Base-by-base conservation (phyloP, 2,888 invertebrate species). In the Isoperla grammatica region DNA sequence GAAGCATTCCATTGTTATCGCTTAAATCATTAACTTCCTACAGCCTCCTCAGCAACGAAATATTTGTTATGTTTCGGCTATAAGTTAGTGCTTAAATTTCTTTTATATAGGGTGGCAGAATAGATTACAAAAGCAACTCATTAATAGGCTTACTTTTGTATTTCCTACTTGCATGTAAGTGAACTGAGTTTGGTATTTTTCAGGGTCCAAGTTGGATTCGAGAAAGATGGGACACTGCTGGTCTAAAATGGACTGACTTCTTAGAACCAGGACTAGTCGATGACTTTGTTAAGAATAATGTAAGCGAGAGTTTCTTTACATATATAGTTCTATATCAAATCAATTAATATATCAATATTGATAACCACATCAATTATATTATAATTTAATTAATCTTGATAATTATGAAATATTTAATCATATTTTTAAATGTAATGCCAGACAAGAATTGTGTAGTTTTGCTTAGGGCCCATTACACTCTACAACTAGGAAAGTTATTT, bases 151-250 rank as follows among this genome's bases (percentile, higher is more conserved):
- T 42, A 42, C 13, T n/a, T 42, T 42, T n/a, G 13, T 42, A n/a
- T n/a, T n/a, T n/a, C n/a, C n/a, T n/a, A n/a, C n/a, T n/a, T n/a
- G n/a, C n/a, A n/a, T n/a, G n/a, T n/a, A n/a, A n/a, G n/a, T n/a
- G n/a, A 43, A 43, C 43, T 9, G 8, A 29, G 29, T 29, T 29
- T 54, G 5, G 22, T 45, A 13, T 46, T 5, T 40, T 62, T 3
- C 22, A 63, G 67, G 81, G 81, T 53, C 76, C 79, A 4, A 76
- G 75, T 64, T 82, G 79, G 71, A 74, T 81, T 12, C 74, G 75
- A 53, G 72, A 71, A 46, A 73, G 78, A 68, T 85, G 84, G 84
- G 75, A 75, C 59, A 73, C 74, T 64, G 79, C 78, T 53, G 76
- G 76, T 60, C 71, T 83, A 57, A 73, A 75, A 62, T 78, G 82